Evolutionary conservation across 2,888 invertebrate species (phyloP), one percentile per base, ranked within the genome.

Genomic region (Melanostoma mellinum): DNA sequence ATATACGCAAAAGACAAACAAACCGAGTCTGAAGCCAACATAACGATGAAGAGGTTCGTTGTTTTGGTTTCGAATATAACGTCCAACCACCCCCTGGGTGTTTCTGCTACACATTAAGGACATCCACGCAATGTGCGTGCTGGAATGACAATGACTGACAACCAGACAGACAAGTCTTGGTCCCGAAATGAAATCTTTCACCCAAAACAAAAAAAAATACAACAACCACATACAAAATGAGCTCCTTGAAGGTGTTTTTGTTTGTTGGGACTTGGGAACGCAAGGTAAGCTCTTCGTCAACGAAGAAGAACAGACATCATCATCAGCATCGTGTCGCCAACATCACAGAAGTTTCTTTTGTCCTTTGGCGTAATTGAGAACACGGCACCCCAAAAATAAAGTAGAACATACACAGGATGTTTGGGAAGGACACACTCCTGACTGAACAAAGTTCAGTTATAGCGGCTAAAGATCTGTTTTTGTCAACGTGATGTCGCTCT

Each of bases 401-500:
- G 61, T 56, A 72, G 42, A 48, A 65, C 58, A 46, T 55, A 67
- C 33, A 74, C 61, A 50, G 42, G 61, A 63, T 30, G 6, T 50
- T 74, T 67, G 60, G 20, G 63, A 76, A 76, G 75, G 58, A 71
- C 75, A 71, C 63, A 42, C 63, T 44, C 36, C 56, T 44, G 50
- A 44, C 56, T 44, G 50, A 44, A 61, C 60, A 52, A 50, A 46
- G 46, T 63, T 38, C 52, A 58, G 38, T 53, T 67, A 71, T 71
- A 4, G 68, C 58, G 32, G 44, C 55, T 20, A 67, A 58, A 58
- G 48, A 52, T 79, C 84, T 84, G 79, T 69, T 74, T 84, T 79
- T 79, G 84, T 84, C 79, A 84, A 84, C 84, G 78, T 79, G 78
- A 69, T 68, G 74, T 78, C 50, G 63, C 36, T 71, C 75, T 71